Evolutionary conservation across 2,888 invertebrate genomes (phyloP).

Genomic region (Drosophila merina): DNA sequence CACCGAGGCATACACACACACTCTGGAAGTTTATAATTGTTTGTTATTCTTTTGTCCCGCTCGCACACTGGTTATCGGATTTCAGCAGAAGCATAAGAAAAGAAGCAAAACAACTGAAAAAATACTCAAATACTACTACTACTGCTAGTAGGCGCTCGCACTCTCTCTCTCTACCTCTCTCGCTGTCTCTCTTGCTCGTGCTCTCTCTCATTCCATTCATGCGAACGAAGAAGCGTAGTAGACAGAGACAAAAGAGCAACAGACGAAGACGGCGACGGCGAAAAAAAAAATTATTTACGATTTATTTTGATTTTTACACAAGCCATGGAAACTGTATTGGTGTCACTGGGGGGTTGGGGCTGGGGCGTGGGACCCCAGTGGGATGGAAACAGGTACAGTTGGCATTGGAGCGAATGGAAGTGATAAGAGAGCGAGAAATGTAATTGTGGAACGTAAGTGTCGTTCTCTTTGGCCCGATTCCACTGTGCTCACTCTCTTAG

Average conservation of each 20-base stretch:
- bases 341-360: slow-evolving; percentile 70
- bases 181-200: slow-evolving; percentile 32
- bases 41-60: slow-evolving; percentile 76
- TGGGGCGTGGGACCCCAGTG: slow-evolving; percentile 30
- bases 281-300: slow-evolving; percentile 76
- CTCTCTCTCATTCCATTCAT: slow-evolving; percentile 72
- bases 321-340: slow-evolving; percentile 54
- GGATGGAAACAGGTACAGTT: slow-evolving; percentile 66
- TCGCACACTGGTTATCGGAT: slow-evolving; percentile 77
- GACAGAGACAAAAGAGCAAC: slow-evolving; percentile 56
- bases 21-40: slow-evolving; percentile 72
- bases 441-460: slow-evolving; percentile 68
- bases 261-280: slow-evolving; percentile 28
- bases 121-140: slow-evolving; percentile 63
- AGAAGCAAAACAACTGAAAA: slow-evolving; percentile 48
- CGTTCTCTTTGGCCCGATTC: slow-evolving; percentile 53
- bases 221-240: slow-evolving; percentile 58
- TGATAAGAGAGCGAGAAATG: slow-evolving; percentile 56
- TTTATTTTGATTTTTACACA: slow-evolving; percentile 70
- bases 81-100: slow-evolving; percentile 63
- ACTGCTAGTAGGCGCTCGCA: slow-evolving; percentile 49
- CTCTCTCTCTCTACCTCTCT: slow-evolving; percentile 13
- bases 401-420: slow-evolving; percentile 49
- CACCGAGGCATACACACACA: slow-evolving; percentile 40
- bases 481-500: slow-evolving; percentile 43